These are phyloP conservation scores for Drusus annulatus DNA, from an alignment of 1,140 invertebrate species.

Conservation along the genomic window DNA sequence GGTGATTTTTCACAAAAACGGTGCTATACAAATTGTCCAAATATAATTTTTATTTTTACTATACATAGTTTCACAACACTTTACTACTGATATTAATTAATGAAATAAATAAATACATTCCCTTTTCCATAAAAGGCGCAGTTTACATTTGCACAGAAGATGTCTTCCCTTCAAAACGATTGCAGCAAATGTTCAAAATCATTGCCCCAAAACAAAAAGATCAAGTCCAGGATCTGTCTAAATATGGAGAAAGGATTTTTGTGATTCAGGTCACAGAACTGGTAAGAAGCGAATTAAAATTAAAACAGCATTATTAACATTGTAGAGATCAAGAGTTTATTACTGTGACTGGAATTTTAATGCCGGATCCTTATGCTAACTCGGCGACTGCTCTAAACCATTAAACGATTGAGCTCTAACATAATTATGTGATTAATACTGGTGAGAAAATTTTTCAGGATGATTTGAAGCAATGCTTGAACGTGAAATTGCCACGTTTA, in stretches of 20 bases:
- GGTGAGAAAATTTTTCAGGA: conserved; percentile 47
- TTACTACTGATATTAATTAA: too few species aligned
- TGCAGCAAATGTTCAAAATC: conserved; percentile 70
- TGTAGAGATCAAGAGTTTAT: too few species aligned
- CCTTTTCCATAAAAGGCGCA: conserved; percentile 68
- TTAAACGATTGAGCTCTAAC: too few species aligned
- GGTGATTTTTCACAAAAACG: too few species aligned
- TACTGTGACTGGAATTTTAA: too few species aligned
- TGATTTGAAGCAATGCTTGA: conserved; percentile 50
- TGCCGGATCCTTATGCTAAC: too few species aligned
- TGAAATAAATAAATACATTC: too few species aligned
- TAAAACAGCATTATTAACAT: too few species aligned
- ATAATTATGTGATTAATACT: not conserved
- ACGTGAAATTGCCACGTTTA: conserved; percentile 35
- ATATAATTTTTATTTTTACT: too few species aligned
- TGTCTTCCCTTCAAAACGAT: conserved; percentile 79
- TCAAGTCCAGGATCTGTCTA: conserved; percentile 12
- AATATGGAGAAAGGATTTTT: conserved; percentile 56
- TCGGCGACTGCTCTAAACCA: too few species aligned
- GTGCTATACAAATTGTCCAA: too few species aligned
- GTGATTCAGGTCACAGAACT: conserved; percentile 44
- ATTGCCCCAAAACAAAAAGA: conserved; percentile 4
- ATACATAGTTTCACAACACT: too few species aligned
- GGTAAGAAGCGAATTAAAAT: not conserved
- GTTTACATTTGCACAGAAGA: conserved; percentile 86